A percentile compares a stretch with the other conserved stretches of the same genome.
These are phyloP conservation scores for Zaprionus capensis DNA, from an alignment of 1,140 invertebrate genomes.

Conservation along the genomic window DNA sequence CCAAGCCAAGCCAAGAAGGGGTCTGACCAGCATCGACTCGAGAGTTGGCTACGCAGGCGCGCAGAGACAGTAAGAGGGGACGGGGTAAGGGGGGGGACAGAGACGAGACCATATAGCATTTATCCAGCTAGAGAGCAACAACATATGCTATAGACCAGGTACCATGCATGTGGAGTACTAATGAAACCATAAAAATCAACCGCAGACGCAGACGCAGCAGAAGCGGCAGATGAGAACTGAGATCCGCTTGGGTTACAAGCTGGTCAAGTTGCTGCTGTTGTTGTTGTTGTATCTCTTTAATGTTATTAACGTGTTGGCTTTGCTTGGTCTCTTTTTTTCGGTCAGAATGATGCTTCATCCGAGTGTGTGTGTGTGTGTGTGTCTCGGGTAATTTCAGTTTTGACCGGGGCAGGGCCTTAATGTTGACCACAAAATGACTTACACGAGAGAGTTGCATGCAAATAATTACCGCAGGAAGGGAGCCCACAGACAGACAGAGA, in stretches of 20 bases:
- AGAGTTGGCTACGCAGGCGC: not conserved
- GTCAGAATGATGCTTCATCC: constrained; percentile 20
- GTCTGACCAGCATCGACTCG: constrained; percentile 30
- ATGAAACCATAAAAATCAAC: constrained; percentile 83
- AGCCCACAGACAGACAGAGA: constrained; percentile 37
- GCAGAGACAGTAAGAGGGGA: not conserved
- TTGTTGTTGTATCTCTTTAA: constrained; percentile 19
- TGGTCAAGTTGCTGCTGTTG: constrained; percentile 34
- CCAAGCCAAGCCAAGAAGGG: not conserved
- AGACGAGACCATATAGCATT: constrained; percentile 10
- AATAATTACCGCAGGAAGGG: constrained; percentile 68
- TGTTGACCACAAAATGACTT: constrained; percentile 70
- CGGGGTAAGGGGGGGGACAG: not conserved
- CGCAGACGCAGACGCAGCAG: constrained; percentile 58
- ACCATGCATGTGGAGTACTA: constrained; percentile 71
- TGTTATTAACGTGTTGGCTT: constrained; percentile 35
- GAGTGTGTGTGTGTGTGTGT: constrained; percentile 12
- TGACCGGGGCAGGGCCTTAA: constrained; percentile 58
- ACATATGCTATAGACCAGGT: constrained; percentile 14
- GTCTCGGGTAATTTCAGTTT: constrained; percentile 66
- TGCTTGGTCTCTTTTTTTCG: constrained; percentile 27
- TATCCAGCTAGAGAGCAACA: constrained; percentile 9
- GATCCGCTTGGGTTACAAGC: constrained; percentile 40
- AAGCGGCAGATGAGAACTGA: constrained; percentile 27
- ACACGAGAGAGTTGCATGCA: constrained; percentile 72